Evolutionary conservation across 2,888 invertebrate genomes (phyloP), one percentile per base, ranked within the genome.

Genomic region (Ennomos fuscantarius): DNA sequence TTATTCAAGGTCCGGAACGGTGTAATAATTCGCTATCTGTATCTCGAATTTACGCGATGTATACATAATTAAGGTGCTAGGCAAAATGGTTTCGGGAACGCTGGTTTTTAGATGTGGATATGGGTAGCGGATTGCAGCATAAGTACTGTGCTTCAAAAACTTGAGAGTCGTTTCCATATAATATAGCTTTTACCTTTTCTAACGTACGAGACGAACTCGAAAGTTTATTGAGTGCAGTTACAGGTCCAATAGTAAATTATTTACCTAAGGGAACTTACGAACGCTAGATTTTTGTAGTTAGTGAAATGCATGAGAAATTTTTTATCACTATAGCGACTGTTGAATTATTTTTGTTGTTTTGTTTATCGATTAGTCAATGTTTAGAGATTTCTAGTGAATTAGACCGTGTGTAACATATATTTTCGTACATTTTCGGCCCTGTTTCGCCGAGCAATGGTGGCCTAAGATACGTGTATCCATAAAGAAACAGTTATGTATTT

Each of bases 221-320:
- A 39, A 15, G 45, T 56, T 55, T 33, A 24, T 41, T 13, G 36
- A 57, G 63, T 63, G 55, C 49, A 24, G 43, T 54, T 49, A 24
- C 55, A 55, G 52, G 60, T 66, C 66, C 67, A 72, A 60, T 63
- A 57, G 63, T 62, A 68, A 63, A 65, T 52, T 68, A 70, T 69
- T 58, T 65, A 75, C 71, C 76, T 81, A 81, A 80, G 78, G 62
- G 78, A 75, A 66, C 76, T 74, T 78, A 78, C 73, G 76, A 83
- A 80, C 82, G 88, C 87, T 88, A 88, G 87, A 72, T 78, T 68
- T 73, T 73, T 76, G 72, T 89, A 87, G 87, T 65, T 88, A 86
- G 84, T 77, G 60, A 80, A 84, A 78, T 81, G 83, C 84, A 81
- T 85, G 81, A 72, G 72, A 61, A 68, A 71, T 36, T 2, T 15